Percentiles rank a stretch among this genome's conserved stretches.
Evolutionary conservation across 30 jellyfish, hydroid and myxozoan species (phyloP).

Genomic region (Turritopsis rubra): DNA sequence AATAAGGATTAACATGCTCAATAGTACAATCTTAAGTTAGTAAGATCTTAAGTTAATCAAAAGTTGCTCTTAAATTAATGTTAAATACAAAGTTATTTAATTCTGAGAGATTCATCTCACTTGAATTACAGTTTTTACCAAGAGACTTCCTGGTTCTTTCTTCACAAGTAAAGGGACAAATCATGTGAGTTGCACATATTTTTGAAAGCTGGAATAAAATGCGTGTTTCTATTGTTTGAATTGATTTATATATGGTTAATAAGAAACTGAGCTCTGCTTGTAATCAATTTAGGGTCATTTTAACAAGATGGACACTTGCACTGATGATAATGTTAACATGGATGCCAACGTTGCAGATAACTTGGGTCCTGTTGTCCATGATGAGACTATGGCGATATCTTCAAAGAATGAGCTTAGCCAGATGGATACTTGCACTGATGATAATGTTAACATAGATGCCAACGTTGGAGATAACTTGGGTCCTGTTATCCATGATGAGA

Average conservation of each 20-base stretch:
- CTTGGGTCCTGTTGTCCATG: not conserved
- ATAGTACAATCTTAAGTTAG: not conserved
- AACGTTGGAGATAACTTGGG: not conserved
- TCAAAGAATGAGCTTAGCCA: not conserved
- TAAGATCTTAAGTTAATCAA: not conserved
- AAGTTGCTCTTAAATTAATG: not conserved
- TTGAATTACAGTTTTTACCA: not conserved
- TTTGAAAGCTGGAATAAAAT: not conserved
- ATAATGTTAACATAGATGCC: not conserved
- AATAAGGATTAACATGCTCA: not conserved
- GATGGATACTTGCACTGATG: not conserved
- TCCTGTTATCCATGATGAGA: not conserved
- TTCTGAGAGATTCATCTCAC: not conserved
- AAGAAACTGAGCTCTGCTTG: not conserved
- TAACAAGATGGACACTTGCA: not conserved
- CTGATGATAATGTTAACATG: not conserved
- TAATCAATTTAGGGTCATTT: not conserved
- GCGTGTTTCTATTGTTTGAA: not conserved
- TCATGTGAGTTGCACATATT: not conserved
- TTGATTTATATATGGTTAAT: not conserved
- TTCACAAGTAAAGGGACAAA: not conserved
- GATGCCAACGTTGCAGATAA: not conserved
- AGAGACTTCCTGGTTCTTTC: not conserved
- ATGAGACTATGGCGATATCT: not conserved
- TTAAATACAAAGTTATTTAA: too few species aligned